These are phyloP conservation scores for Axis porcinus DNA, from an alignment of 2,113 vertebrate species.

Conservation along the genomic window DNA sequence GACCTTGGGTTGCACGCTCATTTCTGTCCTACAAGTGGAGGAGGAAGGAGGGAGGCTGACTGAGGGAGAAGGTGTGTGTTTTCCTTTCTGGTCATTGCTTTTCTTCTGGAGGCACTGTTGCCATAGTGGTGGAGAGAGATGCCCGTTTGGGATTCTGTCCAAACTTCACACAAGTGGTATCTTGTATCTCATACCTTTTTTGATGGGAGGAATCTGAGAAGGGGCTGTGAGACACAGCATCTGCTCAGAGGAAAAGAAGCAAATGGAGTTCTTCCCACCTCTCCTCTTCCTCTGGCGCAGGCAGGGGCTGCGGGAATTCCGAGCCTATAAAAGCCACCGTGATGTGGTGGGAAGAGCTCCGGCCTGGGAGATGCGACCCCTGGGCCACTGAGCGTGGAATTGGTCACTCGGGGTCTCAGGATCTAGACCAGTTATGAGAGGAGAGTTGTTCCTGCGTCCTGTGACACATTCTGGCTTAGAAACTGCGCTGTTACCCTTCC, in stretches of 20 bases:
- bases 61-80: background rate
- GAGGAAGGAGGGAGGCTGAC: background rate
- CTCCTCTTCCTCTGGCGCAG: rapidly evolving
- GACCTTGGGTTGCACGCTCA: background rate
- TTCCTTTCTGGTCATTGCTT: background rate
- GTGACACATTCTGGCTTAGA: background rate
- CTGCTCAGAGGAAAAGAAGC: background rate
- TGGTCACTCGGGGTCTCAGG: background rate
- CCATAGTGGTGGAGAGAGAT: background rate
- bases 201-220: background rate
- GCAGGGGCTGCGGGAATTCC: background rate
- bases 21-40: background rate
- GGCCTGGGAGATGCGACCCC: background rate
- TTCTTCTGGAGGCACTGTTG: background rate
- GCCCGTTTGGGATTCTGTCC: background rate
- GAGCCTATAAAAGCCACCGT: background rate
- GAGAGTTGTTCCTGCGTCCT: background rate
- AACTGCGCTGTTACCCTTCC: background rate
- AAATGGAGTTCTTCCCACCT: background rate
- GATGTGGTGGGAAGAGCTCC: background rate
- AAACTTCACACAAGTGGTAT: background rate
- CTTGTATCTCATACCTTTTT: background rate
- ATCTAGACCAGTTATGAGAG: background rate
- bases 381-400: background rate
- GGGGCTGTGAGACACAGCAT: background rate